Evolutionary conservation across 64 coral and sea anemone species (phyloP), one percentile per base, ranked within the genome.

Genomic region (Porites australiensis): DNA sequence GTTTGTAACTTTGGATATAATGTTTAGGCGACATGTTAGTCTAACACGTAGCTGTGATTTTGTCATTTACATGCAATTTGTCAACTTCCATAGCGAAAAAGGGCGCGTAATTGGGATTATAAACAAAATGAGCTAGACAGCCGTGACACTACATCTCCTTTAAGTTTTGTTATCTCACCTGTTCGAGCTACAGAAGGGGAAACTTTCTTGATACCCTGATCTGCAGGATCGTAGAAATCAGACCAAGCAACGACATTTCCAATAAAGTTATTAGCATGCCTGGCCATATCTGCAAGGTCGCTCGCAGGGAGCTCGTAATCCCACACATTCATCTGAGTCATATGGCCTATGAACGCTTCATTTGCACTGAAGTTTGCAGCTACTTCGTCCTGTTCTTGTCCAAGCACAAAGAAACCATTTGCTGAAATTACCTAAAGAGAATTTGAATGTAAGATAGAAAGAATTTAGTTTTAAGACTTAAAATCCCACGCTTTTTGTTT

Each of bases 271-370:
- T 93, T 88, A 57, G 90, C 80, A 13, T 93, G 90, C 72, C 69
- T 87, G 12, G 80, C 90, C 87, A 98, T 90, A 6, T 87, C 82
- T 23, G 60, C 84, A 59, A 98, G 87, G 19, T 93, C 69, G 23
- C 84, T 48, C 2, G 64, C 82, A 3, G 72, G 11, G 3, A 95
- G 54, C 68, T 94, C 94, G 23, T 96, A 94, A 63, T 85, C 91
- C 94, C 98, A 96, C 18, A 99, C 61, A 53, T 99, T 99, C 87
- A 99, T 54, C 58, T 99, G 98, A 60, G 88, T 96, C 6, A 99
- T 91, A 37, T 90, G 52, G 7, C 98, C 98, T n/a, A 96, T 91
- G 49, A 99, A 99, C 14, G 98, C 98, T 59, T 99, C 98, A 82
- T 87, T 96, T 12, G 94, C 94, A 12, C 89, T 94, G 72, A 99